Evolutionary conservation across 2,888 invertebrate genomes (phyloP).

Genomic region (Euclidia mi): DNA sequence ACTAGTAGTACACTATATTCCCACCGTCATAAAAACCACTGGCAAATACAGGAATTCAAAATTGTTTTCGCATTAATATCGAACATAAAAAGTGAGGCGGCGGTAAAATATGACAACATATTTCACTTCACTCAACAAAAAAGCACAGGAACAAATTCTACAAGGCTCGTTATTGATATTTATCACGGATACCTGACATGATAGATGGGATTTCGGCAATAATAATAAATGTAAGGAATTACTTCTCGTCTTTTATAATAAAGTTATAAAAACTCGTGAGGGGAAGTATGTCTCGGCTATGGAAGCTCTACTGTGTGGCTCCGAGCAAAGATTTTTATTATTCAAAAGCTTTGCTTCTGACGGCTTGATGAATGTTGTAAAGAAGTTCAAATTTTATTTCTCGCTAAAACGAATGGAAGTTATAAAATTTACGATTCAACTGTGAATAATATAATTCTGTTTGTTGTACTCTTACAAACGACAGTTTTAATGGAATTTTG

Average conservation of each 20-base stretch:
- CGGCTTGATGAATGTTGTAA: conserved; percentile 86
- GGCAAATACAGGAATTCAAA: conserved; percentile 18
- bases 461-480: conserved; percentile 55
- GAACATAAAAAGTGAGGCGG: conserved; percentile 40
- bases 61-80: conserved; percentile 42
- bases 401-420: conserved; percentile 73
- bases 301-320: conserved; percentile 51
- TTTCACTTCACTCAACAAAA: conserved; percentile 51
- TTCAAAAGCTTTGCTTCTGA: conserved; percentile 84
- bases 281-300: conserved; percentile 51
- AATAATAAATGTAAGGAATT: conserved; percentile 71
- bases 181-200: conserved; percentile 56
- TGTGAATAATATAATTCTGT: conserved; percentile 66
- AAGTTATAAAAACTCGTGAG: conserved; percentile 58
- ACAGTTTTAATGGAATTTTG: conserved; percentile 51
- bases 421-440: conserved; percentile 71
- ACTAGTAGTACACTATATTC: no score
- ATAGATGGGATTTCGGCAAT: conserved; percentile 62
- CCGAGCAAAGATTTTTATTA: conserved; percentile 77
- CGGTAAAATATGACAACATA: conserved; percentile 55
- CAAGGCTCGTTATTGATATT: conserved; percentile 61
- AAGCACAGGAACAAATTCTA: conserved; percentile 49
- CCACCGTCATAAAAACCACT: conserved; percentile 6
- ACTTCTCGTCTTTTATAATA: conserved; percentile 62
- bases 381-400: conserved; percentile 84